Percentiles rank a stretch among this genome's conserved stretches.
phyloP scores from a whole-genome alignment of 2,888 invertebrate genomes.

The Metopia argyrocephala region DNA sequence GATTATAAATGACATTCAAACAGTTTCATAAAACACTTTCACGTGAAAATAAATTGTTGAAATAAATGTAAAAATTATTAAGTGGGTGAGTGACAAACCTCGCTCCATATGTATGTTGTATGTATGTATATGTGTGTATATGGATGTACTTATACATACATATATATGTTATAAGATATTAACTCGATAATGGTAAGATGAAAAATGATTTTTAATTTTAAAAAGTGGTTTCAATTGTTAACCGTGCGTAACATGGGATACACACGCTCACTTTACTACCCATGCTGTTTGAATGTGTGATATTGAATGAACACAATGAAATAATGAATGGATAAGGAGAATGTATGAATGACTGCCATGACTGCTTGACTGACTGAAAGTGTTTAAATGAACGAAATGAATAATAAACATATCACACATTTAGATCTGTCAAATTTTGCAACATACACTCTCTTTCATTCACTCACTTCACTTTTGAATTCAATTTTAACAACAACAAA shows the following conservation, averaged over 20 bases:
- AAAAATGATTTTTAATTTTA: slow-evolving; percentile 77
- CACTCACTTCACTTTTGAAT: slow-evolving; percentile 16
- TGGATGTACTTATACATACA: not conserved
- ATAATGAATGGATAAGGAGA: no score
- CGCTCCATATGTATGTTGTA: not conserved
- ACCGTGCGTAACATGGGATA: slow-evolving; percentile 72
- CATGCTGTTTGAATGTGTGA: not conserved
- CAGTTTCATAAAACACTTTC: not conserved
- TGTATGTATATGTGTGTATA: not conserved
- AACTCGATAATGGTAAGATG: slow-evolving; percentile 66
- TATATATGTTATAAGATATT: slow-evolving; percentile 37
- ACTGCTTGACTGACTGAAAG: slow-evolving; percentile 11
- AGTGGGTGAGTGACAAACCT: not conserved
- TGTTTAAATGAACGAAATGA: slow-evolving; percentile 42
- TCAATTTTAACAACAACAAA: not conserved
- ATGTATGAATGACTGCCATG: not conserved
- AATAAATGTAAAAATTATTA: not conserved
- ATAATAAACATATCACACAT: slow-evolving; percentile 53
- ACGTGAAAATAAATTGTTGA: not conserved
- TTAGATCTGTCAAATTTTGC: slow-evolving; percentile 57
- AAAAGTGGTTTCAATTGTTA: slow-evolving; percentile 76
- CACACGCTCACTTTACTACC: not conserved
- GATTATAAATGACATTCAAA: not conserved
- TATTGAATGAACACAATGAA: slow-evolving; percentile 9
- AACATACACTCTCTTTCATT: slow-evolving; percentile 12